phyloP scores from a whole-genome alignment of 2,113 vertebrate species.

The Serilophus lunatus region DNA sequence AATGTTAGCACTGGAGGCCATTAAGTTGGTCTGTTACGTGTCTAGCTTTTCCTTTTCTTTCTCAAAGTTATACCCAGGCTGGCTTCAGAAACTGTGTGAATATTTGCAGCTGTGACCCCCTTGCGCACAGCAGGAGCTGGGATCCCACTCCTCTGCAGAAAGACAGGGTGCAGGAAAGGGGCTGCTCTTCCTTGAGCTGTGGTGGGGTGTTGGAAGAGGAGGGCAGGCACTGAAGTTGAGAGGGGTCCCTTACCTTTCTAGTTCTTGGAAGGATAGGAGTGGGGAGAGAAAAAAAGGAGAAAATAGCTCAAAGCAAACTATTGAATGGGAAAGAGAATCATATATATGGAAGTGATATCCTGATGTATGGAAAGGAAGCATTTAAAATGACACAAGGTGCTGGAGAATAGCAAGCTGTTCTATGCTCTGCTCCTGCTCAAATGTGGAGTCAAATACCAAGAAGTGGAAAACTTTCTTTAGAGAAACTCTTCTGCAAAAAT shows the following conservation, averaged over 20 bases:
- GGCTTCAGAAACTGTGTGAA: rapidly evolving
- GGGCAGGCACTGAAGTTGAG: neutral
- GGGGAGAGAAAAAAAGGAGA: neutral
- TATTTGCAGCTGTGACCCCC: neutral
- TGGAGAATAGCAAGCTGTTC: neutral
- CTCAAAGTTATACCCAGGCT: neutral
- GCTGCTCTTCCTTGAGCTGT: neutral
- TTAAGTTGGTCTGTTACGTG: neutral
- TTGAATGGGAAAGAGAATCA: neutral
- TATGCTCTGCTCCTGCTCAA: neutral
- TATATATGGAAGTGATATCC: neutral
- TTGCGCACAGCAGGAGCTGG: neutral
- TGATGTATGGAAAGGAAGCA: neutral
- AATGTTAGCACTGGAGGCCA: neutral
- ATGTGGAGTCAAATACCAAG: neutral
- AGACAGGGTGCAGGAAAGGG: neutral
- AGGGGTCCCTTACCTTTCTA: rapidly evolving
- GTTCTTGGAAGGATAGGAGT: neutral
- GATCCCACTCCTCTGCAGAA: neutral
- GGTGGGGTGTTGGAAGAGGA: neutral
- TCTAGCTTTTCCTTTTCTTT: neutral
- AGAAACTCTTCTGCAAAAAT: neutral
- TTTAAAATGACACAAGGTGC: neutral
- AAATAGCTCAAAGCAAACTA: neutral
- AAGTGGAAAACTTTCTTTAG: neutral